Evolutionary conservation across 2,888 invertebrate species (phyloP).

Genomic region (Pandemis cinnamomeana): DNA sequence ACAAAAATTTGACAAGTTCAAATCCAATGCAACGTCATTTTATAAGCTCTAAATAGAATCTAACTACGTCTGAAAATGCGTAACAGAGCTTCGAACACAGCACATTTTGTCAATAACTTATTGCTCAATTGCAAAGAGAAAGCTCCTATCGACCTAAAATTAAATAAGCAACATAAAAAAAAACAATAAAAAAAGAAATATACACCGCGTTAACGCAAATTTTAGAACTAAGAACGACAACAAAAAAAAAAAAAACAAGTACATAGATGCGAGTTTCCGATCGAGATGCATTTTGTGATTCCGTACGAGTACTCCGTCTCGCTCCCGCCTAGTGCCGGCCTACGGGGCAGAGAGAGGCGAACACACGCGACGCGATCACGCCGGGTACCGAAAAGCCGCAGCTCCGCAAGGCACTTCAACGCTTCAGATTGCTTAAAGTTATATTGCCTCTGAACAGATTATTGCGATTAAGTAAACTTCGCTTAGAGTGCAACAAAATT

Average conservation of each 20-base stretch:
- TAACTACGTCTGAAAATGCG: conserved; percentile 31
- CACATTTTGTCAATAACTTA: conserved; percentile 27
- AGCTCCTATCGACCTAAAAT: conserved; percentile 49
- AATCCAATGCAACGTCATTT: neutral
- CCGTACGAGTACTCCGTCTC: conserved; percentile 27
- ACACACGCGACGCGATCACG: conserved; percentile 6
- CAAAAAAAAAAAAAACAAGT: conserved; percentile 65
- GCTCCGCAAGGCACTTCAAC: conserved; percentile 42
- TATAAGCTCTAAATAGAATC: neutral
- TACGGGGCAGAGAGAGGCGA: conserved; percentile 6
- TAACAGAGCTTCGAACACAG: conserved; percentile 14
- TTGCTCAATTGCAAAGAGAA: conserved; percentile 12
- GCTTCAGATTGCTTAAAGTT: conserved; percentile 42
- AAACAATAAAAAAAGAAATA: conserved; percentile 55
- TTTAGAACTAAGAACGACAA: conserved; percentile 72
- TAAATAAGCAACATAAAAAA: conserved; percentile 73
- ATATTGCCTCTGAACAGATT: conserved; percentile 38
- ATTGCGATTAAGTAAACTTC: conserved; percentile 77
- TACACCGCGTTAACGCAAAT: conserved; percentile 52
- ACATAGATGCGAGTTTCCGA: conserved; percentile 70
- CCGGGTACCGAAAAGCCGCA: conserved; percentile 43
- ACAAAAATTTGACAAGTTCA: neutral
- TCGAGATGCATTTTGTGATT: conserved; percentile 61
- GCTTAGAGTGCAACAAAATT: conserved; percentile 62
- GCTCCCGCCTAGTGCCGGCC: neutral